Conservation (phyloP, 2,888 invertebrate species). For the Nebria brevicollis region DNA sequence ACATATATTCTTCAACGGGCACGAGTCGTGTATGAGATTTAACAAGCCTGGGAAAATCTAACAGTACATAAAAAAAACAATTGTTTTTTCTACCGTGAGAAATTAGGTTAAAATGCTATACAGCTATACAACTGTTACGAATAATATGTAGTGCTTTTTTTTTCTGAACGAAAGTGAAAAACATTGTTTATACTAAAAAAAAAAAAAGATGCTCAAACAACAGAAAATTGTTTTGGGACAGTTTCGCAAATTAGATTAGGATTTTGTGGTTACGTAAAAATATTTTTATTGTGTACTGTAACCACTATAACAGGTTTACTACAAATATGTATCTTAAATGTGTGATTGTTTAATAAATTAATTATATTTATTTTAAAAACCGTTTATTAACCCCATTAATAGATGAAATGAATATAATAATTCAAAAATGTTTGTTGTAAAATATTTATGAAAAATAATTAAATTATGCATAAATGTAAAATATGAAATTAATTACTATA, state of each 20-base stretch:
- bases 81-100: slow-evolving; percentile 28
- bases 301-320: too few relatives aligned
- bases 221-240: not conserved
- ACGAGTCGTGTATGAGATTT: not conserved
- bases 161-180: slow-evolving; percentile 30
- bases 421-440: not conserved
- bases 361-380: too few relatives aligned
- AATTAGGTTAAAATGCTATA: slow-evolving; percentile 11
- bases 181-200: slow-evolving; percentile 11
- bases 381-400: too few relatives aligned
- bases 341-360: not conserved
- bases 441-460: not conserved
- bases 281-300: slow-evolving; percentile 41
- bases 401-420: not conserved
- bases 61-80: slow-evolving; percentile 15
- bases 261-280: slow-evolving; percentile 43
- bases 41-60: not conserved
- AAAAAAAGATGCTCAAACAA: slow-evolving; percentile 7
- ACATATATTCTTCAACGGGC: not conserved
- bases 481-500: not conserved
- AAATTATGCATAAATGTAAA: not conserved
- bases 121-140: not conserved
- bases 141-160: slow-evolving; percentile 13
- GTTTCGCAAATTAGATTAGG: not conserved
- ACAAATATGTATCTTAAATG: not conserved